Conservation (phyloP, 2,888 invertebrate species). For the Lycocerus yunnanus region DNA sequence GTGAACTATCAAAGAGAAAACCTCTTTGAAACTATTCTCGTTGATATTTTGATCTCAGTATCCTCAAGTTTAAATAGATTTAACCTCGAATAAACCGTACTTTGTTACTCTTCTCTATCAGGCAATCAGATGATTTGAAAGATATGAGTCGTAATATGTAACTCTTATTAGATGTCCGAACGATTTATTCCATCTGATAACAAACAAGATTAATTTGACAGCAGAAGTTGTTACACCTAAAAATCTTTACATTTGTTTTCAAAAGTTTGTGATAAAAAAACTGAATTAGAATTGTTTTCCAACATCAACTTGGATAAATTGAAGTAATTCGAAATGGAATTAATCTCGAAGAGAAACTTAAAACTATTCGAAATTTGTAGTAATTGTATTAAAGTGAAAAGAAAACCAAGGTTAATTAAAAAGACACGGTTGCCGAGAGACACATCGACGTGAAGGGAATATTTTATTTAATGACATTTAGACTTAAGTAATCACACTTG, state of each 20-base stretch:
- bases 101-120: neutral
- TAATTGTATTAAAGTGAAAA: neutral
- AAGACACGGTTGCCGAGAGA: neutral
- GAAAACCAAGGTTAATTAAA: neutral
- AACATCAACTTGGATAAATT: neutral
- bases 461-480: neutral
- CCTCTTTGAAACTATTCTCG: neutral
- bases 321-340: neutral
- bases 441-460: too few relatives aligned
- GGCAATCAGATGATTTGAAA: neutral
- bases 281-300: neutral
- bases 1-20: neutral
- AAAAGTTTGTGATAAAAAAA: neutral
- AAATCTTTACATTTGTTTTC: neutral
- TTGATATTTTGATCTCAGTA: neutral
- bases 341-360: neutral
- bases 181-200: neutral
- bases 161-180: neutral
- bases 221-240: neutral
- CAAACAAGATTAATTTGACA: neutral
- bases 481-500: neutral
- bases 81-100: neutral
- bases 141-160: neutral
- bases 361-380: neutral
- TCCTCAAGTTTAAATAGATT: neutral